Evolutionary conservation across 1,140 invertebrate species (phyloP), one percentile per base, ranked within the genome.

Genomic region (Cherax destructor): DNA sequence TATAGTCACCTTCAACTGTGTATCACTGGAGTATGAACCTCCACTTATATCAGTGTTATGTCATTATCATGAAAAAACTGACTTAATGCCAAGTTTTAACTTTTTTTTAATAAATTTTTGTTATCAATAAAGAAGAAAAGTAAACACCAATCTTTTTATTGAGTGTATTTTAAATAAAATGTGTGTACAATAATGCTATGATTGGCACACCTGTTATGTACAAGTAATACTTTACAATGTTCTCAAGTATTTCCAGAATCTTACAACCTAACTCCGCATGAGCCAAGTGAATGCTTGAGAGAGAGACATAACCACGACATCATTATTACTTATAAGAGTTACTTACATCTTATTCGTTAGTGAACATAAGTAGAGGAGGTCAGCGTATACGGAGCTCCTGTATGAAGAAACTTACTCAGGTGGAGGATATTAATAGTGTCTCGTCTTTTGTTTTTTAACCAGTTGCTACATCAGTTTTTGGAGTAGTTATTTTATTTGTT

Each of bases 161-260:
- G 52, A 59, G n/a, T 86, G 50, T 61, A 76, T 61, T 30, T 86
- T 59, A 59, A 30, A 79, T 86, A 78, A 61, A 7, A 52, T 52
- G 24, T 47, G 76, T 76, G 76, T 56, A 50, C 49, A 86, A 76
- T 78, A 41, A 59, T n/a, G 59, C 3, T 21, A 78, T 86, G 49
- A 52, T 86, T 86, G 85, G 85, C 85, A 86, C 85, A 78, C 85
- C 4, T 78, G 61, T 56, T 78, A 86, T 86, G 50, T 86, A 86
- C 85, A 86, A 7, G 24, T 72, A 24, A 7, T 72, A 72, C 21
- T 72, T 56, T 72, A 72, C 69, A 72, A 21, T 4, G 61, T 65
- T 65, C 18, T 65, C 18, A 4, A 24, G 6, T 72, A 72, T 72
- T n/a, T 72, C 24, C 69, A 72, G 4, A 72, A 72, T n/a, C 24